Conservation (phyloP, 2,797 vertebrate genomes). For the Sandelia bainsii region DNA sequence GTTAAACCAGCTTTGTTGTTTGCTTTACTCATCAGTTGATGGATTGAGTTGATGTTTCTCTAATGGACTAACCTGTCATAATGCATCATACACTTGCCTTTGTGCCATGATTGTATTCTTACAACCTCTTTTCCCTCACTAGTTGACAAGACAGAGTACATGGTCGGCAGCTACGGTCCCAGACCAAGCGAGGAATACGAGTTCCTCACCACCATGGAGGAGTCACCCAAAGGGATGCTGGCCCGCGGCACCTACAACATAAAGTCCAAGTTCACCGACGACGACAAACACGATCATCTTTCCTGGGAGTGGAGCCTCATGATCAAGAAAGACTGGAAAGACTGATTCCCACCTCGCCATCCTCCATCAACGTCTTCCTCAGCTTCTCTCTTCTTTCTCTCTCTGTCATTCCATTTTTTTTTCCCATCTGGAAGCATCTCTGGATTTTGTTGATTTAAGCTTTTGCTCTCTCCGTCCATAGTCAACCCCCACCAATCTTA, state of each 20-base stretch:
- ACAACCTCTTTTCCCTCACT: neutral
- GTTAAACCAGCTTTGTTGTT: neutral
- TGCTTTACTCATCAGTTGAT: neutral
- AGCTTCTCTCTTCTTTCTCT: slow-evolving; percentile 19
- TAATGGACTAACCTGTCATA: too few species aligned
- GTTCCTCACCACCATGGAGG: slow-evolving; percentile 92
- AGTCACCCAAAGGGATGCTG: slow-evolving; percentile 93
- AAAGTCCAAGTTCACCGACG: slow-evolving; percentile 97
- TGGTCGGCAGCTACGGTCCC: slow-evolving; percentile 98
- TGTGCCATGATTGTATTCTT: neutral
- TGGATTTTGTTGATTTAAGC: slow-evolving; percentile 39
- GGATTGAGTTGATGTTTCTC: neutral
- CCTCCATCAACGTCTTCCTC: slow-evolving; percentile 37
- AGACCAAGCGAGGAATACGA: slow-evolving; percentile 88
- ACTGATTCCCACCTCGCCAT: slow-evolving; percentile 72
- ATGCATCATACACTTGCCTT: too few species aligned
- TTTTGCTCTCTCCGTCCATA: slow-evolving; percentile 70
- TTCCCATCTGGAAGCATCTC: slow-evolving; percentile 2
- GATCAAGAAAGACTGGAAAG: slow-evolving; percentile 98
- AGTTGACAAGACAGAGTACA: slow-evolving; percentile 91
- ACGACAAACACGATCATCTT: slow-evolving; percentile 95
- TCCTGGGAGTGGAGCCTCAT: slow-evolving; percentile 97
- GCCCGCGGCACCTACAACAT: slow-evolving; percentile 93
- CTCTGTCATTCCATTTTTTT: slow-evolving; percentile 76
- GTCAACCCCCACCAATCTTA: neutral